These are phyloP conservation scores for Eclectus roratus DNA, from an alignment of 2,113 vertebrate species.

Conservation along the genomic window DNA sequence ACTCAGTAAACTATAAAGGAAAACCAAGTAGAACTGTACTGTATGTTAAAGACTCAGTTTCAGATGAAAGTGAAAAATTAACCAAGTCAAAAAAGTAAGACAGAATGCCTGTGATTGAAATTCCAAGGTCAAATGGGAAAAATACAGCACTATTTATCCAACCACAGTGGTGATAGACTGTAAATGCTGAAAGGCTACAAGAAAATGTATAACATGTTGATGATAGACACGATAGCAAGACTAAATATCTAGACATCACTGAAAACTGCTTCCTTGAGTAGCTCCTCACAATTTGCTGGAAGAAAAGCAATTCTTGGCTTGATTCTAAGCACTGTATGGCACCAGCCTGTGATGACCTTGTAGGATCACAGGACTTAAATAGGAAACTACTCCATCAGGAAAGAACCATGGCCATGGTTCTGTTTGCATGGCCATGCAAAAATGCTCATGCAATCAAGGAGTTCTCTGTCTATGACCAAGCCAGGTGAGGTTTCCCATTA, in stretches of 20 bases:
- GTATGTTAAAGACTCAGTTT: neutral
- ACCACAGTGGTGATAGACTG: neutral
- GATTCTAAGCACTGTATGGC: neutral
- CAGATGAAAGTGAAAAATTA: neutral
- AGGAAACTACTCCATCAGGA: neutral
- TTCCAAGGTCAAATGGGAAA: neutral
- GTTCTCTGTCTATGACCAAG: neutral
- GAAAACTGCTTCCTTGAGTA: neutral
- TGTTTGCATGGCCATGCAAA: neutral
- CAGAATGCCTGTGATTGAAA: neutral
- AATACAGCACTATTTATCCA: neutral
- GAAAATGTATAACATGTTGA: neutral
- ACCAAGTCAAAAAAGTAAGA: neutral
- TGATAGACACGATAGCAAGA: neutral
- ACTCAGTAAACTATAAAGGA: neutral
- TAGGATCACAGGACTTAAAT: neutral
- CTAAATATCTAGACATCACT: neutral
- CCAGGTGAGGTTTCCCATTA: neutral
- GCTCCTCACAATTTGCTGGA: neutral
- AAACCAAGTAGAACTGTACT: neutral
- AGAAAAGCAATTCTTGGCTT: neutral
- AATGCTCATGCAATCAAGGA: neutral
- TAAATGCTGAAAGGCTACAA: neutral
- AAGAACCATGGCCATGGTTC: neutral
- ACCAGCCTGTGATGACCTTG: neutral